These are phyloP conservation scores for Pterocles burchelli DNA, from an alignment of 2,113 vertebrate genomes.

Conservation along the genomic window DNA sequence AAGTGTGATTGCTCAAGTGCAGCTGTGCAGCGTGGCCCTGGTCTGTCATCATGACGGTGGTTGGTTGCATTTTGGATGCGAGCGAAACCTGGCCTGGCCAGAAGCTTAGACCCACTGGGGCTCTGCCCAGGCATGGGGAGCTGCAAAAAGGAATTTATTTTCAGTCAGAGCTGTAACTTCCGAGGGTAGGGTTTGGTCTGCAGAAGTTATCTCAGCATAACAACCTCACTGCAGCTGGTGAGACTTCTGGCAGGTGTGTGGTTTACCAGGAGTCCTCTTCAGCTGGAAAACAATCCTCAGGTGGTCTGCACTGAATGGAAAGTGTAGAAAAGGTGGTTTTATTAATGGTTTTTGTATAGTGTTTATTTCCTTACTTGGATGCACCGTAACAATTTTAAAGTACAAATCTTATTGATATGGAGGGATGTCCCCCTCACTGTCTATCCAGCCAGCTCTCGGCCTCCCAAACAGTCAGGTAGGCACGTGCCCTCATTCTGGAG, in stretches of 20 bases:
- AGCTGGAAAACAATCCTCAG: neutral
- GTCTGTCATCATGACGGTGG: neutral
- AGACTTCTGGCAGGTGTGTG: neutral
- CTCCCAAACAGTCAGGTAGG: neutral
- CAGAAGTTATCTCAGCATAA: neutral
- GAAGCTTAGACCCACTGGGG: neutral
- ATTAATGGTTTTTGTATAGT: neutral
- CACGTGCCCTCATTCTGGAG: neutral
- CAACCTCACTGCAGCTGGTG: neutral
- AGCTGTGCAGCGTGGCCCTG: neutral
- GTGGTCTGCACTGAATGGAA: neutral
- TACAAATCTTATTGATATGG: neutral
- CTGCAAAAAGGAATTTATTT: neutral
- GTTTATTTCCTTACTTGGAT: neutral
- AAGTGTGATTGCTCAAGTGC: neutral
- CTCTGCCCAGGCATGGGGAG: neutral
- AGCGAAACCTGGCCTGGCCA: neutral
- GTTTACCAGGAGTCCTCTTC: neutral
- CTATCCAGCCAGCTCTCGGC: neutral
- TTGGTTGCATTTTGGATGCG: neutral
- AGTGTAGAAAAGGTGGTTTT: neutral
- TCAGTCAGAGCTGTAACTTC: neutral
- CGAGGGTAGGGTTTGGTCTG: neutral
- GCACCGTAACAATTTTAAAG: neutral
- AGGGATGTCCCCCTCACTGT: neutral